phyloP scores from a whole-genome alignment of 2,113 vertebrate species.

The Gavia stellata region DNA sequence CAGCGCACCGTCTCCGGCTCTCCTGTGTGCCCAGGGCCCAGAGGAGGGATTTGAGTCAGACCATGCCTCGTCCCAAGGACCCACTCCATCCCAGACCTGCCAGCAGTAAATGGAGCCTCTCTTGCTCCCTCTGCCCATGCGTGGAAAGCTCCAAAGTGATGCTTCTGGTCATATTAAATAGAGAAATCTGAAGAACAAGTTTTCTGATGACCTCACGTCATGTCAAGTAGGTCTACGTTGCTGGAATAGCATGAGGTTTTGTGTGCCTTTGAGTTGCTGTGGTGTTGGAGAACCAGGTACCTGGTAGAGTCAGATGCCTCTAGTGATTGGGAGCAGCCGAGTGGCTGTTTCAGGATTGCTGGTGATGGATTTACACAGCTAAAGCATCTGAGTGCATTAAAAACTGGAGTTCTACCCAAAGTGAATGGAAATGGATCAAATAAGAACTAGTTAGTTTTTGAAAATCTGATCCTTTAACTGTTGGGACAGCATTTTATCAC shows the following conservation, averaged over 20 bases:
- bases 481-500: not conserved
- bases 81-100: not conserved
- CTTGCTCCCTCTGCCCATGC: rapidly evolving
- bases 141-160: not conserved
- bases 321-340: not conserved
- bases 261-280: not conserved
- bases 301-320: rapidly evolving
- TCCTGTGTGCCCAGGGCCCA: not conserved
- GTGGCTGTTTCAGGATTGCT: not conserved
- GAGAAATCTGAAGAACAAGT: not conserved
- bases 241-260: rapidly evolving
- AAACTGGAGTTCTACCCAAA: not conserved
- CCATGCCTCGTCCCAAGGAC: not conserved
- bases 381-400: not conserved
- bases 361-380: not conserved
- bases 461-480: not conserved
- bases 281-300: not conserved
- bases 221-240: not conserved
- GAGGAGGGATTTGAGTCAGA: not conserved
- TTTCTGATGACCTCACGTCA: not conserved
- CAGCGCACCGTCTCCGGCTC: not conserved
- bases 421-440: not conserved
- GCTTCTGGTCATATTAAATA: not conserved
- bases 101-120: not conserved
- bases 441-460: not conserved